Percentiles rank a stretch among this genome's conserved stretches.
phyloP scores from a whole-genome alignment of 1,140 invertebrate genomes.

The Hylaeus anthracinus region DNA sequence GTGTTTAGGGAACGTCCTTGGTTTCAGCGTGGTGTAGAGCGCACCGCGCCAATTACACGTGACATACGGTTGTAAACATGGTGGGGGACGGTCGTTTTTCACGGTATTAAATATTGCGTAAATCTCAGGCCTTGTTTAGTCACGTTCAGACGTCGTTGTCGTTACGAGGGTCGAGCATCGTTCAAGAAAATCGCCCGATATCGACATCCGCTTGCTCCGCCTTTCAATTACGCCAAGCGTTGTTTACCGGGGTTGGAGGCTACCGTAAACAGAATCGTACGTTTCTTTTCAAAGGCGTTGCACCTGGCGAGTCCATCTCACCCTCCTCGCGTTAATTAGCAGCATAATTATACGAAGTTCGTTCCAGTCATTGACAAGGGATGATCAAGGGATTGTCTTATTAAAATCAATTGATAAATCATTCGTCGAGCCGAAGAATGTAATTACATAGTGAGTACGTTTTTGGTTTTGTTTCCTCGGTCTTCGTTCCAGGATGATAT shows the following conservation, averaged over 20 bases:
- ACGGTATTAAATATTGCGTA: conserved; percentile 44
- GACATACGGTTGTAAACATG: conserved; percentile 4
- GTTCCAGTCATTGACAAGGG: too few relatives aligned
- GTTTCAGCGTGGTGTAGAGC: too few relatives aligned
- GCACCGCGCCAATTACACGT: not conserved
- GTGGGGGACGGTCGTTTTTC: conserved; percentile 14
- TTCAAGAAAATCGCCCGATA: conserved; percentile 43
- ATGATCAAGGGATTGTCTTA: too few relatives aligned
- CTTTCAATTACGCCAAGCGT: conserved; percentile 42
- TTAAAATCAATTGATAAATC: too few relatives aligned
- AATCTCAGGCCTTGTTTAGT: conserved; percentile 41
- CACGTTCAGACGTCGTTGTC: conserved; percentile 20
- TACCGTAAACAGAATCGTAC: conserved; percentile 45
- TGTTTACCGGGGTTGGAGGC: conserved; percentile 38
- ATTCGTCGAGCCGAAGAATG: too few relatives aligned
- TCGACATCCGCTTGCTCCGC: conserved; percentile 26
- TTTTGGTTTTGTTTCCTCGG: too few relatives aligned
- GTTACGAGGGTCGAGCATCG: conserved; percentile 8
- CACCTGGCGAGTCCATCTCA: not conserved
- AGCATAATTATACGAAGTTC: conserved; percentile 46
- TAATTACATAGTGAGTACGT: too few relatives aligned
- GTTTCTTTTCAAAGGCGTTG: conserved; percentile 36
- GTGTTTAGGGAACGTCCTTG: too few relatives aligned
- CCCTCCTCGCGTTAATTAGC: conserved; percentile 32
- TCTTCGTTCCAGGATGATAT: too few relatives aligned